Evolutionary conservation across 2,113 vertebrate genomes (phyloP).

Genomic region (Corapipo altera): DNA sequence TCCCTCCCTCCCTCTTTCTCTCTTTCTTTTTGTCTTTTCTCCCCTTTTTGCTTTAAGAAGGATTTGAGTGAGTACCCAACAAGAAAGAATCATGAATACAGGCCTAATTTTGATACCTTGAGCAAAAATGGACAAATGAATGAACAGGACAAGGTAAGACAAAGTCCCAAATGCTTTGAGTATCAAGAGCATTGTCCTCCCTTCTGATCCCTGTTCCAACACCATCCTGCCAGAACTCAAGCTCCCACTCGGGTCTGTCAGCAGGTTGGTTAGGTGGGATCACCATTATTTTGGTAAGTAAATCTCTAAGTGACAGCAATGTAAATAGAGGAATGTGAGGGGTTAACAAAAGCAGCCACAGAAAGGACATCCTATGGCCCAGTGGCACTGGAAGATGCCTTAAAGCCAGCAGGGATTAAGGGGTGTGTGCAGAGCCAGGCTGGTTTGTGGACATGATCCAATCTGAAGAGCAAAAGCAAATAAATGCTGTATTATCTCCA

Average conservation of each 20-base stretch:
- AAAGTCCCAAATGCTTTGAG: neutral
- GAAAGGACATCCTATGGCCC: neutral
- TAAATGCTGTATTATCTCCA: neutral
- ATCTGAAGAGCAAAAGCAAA: neutral
- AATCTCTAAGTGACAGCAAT: neutral
- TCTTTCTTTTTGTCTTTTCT: no score
- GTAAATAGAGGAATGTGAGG: neutral
- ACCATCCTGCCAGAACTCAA: neutral
- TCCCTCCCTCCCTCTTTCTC: rapidly evolving
- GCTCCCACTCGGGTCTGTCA: neutral
- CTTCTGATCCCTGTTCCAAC: neutral
- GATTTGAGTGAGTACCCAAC: neutral
- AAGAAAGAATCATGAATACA: neutral
- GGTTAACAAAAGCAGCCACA: neutral
- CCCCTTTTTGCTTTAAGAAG: neutral
- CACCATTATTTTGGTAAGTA: neutral
- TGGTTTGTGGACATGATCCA: neutral
- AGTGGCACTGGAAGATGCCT: neutral
- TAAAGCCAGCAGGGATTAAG: neutral
- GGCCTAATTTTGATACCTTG: neutral
- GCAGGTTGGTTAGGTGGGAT: neutral
- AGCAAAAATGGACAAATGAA: neutral
- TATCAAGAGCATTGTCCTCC: neutral
- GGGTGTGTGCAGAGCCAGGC: neutral
- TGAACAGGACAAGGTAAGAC: neutral